Base-by-base conservation (phyloP, 2,888 invertebrate genomes). In the Elegia similella region DNA sequence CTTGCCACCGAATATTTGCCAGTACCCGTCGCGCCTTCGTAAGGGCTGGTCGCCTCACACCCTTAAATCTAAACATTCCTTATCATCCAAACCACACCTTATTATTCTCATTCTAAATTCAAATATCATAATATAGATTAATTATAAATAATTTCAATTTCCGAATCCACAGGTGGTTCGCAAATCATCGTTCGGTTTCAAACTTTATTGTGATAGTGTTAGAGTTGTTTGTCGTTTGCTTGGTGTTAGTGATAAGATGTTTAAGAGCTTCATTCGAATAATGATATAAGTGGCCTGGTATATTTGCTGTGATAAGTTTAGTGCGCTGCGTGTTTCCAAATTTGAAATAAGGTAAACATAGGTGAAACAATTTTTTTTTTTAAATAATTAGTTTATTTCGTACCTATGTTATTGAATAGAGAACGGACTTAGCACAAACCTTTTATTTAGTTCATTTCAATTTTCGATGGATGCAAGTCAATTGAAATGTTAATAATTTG, bases 41-140 rank as follows among this genome's bases (percentile, higher is more conserved):
- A 42, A 52, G 52, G 59, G 59, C 44, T 44, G 55, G 52, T 48
- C 59, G 59, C 42, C 7, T 55, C 55, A 8, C 55, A 50, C 52
- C 55, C 58, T 44, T 29, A 23, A 34, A 29, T 57, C 29, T 32
- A 44, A 57, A 17, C 56, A n/a, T 46, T n/a, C 43, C 15, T 13
- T 42, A 38, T 16, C 34, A 17, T 34, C 34, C 50, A 38, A 50
- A 50, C 50, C 50, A 38, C 50, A 50, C 50, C 50, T 50, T 50
- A 50, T 34, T 13, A 43, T 29, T 29, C 13, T 42, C 13, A 52
- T 43, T 43, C 13, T 50, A 29, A 30, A 50, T 56, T 50, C 42
- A 38, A 42, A 50, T 7, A 8, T 6, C 15, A 6, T 34, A 0
- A 16, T 5, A 16, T 34, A 12, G 16, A 38, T 15, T 12, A 34